Conservation (phyloP, 2,113 vertebrate species). For the Xiphorhynchus elegans region DNA sequence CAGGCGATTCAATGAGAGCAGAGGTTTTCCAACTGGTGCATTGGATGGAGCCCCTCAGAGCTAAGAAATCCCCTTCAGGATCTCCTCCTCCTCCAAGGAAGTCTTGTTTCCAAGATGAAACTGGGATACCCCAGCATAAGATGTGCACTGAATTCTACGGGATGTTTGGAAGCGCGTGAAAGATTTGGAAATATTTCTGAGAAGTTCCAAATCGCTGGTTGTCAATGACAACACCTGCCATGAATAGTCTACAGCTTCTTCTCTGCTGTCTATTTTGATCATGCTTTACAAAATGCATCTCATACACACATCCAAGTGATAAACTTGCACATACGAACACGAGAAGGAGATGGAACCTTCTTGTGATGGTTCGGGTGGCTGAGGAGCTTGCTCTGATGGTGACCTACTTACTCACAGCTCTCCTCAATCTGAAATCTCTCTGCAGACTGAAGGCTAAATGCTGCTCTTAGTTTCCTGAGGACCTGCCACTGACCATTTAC, state of each 20-base stretch:
- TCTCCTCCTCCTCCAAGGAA: background rate
- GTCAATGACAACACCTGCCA: conserved; percentile 65
- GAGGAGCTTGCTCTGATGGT: background rate
- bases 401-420: conserved; percentile 45
- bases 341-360: conserved; percentile 42
- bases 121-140: background rate
- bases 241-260: conserved; percentile 43
- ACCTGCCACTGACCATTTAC: background rate
- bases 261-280: conserved; percentile 50
- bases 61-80: background rate
- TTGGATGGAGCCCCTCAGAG: background rate
- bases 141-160: background rate
- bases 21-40: background rate
- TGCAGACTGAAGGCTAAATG: background rate
- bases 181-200: background rate
- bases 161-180: background rate
- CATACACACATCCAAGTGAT: conserved; percentile 45
- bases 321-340: conserved; percentile 37
- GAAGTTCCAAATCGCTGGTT: conserved; percentile 37
- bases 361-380: background rate
- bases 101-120: background rate
- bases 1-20: background rate
- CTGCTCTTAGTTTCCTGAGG: background rate
- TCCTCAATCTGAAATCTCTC: background rate
- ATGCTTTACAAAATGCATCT: conserved; percentile 51